Evolutionary conservation across 92 coral and sea anemone genomes (phyloP), one percentile per base, ranked within the genome.

Genomic region (Siderastrea siderea): DNA sequence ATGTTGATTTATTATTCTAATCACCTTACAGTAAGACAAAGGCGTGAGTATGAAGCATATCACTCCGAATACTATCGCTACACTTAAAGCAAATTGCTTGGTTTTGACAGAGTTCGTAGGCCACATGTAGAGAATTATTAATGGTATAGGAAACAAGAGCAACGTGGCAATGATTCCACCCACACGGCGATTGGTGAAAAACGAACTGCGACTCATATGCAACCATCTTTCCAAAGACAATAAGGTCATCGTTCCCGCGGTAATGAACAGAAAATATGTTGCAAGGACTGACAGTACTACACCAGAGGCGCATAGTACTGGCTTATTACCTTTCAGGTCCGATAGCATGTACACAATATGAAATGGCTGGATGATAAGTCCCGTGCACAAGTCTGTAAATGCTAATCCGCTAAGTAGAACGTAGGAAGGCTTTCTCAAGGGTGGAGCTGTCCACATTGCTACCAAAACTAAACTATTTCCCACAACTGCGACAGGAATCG

Each of bases 121-220:
- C 71, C 71, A 67, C 46, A 67, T 3, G 4, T 12, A 48, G 47
- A 14, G 14, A 7, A 48, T 13, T 14, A 67, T 2, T 47, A 10
- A 38, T 7, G 71, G 48, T 0, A 67, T 14, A 2, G 47, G 43
- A 67, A 1, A 7, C 48, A 3, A 67, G 38, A 67, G 4, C 48
- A 15, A 45, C 71, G 71, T 5, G 3, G 13, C 48, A 9, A 26
- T 26, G 38, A 26, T 26, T 26, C 38, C 38, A 26, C 38, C 38
- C 38, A 26, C 38, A 26, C 38, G 38, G 0, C 38, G 38, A 26
- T 26, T 48, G 43, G 71, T 67, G 38, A 67, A 6, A 7, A 38
- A 10, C 14, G 71, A 26, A 38, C 71, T 47, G 43, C 71, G 71
- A 44, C 71, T 67, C 71, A 67, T 67, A 10, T 67, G 71, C 71